A percentile compares a stretch with the other conserved stretches of the same genome.
Conservation (phyloP, 1,140 invertebrate genomes). For the Melitaea cinxia region DNA sequence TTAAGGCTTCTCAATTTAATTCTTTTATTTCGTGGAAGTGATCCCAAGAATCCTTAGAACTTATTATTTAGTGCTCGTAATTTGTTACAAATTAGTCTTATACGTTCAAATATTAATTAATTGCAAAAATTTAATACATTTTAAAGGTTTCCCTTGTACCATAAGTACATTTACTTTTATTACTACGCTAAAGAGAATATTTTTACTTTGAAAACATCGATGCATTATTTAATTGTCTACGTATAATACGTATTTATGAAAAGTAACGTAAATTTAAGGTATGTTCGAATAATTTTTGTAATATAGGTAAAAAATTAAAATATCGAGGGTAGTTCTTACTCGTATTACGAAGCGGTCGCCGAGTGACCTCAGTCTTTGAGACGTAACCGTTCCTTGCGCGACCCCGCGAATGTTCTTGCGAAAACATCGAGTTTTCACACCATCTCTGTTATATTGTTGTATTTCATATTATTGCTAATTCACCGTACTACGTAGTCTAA, state of each 20-base stretch:
- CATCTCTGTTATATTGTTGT: constrained; percentile 13
- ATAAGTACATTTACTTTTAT: no score
- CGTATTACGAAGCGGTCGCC: not conserved
- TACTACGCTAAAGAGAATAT: no score
- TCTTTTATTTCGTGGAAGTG: not conserved
- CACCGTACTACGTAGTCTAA: constrained; percentile 27
- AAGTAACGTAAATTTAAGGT: not conserved
- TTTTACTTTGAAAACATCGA: no score
- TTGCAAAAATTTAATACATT: no score
- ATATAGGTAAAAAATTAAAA: not conserved
- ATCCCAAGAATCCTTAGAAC: not conserved
- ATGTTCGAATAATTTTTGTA: not conserved
- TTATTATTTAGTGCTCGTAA: not conserved
- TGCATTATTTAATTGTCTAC: no score
- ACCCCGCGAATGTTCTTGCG: constrained; percentile 39
- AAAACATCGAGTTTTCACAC: constrained; percentile 37
- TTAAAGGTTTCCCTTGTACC: no score
- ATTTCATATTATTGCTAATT: constrained; percentile 27
- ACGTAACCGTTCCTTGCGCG: constrained; percentile 49
- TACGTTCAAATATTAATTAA: no score
- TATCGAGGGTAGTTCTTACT: constrained; percentile 36
- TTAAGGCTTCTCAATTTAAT: not conserved
- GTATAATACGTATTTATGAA: no score
- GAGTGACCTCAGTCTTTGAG: constrained; percentile 52
- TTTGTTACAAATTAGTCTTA: no score